phyloP scores from a whole-genome alignment of 2,113 vertebrate genomes.

The Mastomys natalensis region DNA sequence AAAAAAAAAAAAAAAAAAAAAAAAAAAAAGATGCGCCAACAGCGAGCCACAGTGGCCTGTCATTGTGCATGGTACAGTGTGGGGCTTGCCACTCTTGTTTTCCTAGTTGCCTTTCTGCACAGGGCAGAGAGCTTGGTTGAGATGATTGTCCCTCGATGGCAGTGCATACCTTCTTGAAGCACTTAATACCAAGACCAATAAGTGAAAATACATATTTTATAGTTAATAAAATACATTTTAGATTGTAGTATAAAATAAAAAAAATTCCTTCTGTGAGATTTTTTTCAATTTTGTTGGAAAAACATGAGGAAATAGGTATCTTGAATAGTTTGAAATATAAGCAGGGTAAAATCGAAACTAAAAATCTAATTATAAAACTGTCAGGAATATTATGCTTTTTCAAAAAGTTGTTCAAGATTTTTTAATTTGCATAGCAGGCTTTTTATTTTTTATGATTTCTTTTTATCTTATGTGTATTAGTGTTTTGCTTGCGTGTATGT shows the following conservation, averaged over 20 bases:
- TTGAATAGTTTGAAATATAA: conserved; percentile 33
- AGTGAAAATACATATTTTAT: background rate
- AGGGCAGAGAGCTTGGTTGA: background rate
- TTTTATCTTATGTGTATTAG: background rate
- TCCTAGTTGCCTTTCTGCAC: background rate
- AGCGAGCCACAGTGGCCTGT: background rate
- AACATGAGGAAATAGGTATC: conserved; percentile 12
- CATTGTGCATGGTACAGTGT: no score
- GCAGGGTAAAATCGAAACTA: background rate
- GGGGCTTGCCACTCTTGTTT: background rate
- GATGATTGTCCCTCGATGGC: background rate
- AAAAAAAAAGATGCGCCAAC: no score
- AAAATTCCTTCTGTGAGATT: background rate
- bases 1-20: no score
- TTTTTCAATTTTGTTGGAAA: conserved; percentile 47
- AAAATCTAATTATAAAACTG: background rate
- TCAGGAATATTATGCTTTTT: conserved; percentile 56
- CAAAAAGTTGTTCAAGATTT: conserved; percentile 34
- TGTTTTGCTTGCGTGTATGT: background rate
- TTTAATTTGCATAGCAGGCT: conserved; percentile 15
- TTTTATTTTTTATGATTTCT: background rate
- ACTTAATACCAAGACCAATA: background rate
- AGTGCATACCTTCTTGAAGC: background rate
- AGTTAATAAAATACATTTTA: conserved; percentile 28
- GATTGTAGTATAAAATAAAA: background rate